Conservation (phyloP, 2,888 invertebrate genomes). For the Troglohyphantes excavatus region DNA sequence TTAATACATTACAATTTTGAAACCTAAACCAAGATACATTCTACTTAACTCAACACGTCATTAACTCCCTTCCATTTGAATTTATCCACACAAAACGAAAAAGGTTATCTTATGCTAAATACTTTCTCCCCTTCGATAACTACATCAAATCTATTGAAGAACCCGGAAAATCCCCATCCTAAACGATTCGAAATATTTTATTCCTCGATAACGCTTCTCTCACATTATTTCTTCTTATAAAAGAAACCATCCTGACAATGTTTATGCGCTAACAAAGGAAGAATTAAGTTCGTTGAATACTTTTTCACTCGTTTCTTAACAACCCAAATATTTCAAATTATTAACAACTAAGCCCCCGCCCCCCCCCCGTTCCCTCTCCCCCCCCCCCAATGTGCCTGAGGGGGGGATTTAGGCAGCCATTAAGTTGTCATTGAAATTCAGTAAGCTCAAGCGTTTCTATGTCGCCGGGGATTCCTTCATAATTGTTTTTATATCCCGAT, state of each 20-base stretch:
- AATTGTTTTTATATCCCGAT: slow-evolving; percentile 3
- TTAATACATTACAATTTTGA: neutral
- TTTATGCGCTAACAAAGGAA: slow-evolving; percentile 16
- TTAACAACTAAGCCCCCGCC: slow-evolving; percentile 22
- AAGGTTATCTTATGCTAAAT: slow-evolving; percentile 9
- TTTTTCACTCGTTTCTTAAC: slow-evolving; percentile 23
- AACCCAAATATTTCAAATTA: slow-evolving; percentile 44
- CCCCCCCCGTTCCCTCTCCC: neutral
- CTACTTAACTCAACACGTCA: neutral
- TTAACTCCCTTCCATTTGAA: slow-evolving; percentile 5
- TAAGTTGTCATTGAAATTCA: slow-evolving; percentile 57
- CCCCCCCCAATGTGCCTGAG: neutral
- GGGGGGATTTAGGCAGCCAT: slow-evolving; percentile 14
- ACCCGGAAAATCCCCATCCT: neutral
- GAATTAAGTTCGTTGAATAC: slow-evolving; percentile 24
- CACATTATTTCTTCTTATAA: slow-evolving; percentile 6
- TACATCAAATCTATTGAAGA: neutral
- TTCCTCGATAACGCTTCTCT: slow-evolving; percentile 30
- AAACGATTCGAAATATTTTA: slow-evolving; percentile 33
- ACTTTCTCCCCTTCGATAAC: neutral
- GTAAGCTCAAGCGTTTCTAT: slow-evolving; percentile 17
- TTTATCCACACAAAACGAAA: neutral
- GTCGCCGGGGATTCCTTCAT: neutral
- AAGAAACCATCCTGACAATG: slow-evolving; percentile 17
- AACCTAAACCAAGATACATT: neutral